These are phyloP conservation scores for Ormyrus thymus DNA, from an alignment of 2,888 invertebrate genomes.

Conservation along the genomic window DNA sequence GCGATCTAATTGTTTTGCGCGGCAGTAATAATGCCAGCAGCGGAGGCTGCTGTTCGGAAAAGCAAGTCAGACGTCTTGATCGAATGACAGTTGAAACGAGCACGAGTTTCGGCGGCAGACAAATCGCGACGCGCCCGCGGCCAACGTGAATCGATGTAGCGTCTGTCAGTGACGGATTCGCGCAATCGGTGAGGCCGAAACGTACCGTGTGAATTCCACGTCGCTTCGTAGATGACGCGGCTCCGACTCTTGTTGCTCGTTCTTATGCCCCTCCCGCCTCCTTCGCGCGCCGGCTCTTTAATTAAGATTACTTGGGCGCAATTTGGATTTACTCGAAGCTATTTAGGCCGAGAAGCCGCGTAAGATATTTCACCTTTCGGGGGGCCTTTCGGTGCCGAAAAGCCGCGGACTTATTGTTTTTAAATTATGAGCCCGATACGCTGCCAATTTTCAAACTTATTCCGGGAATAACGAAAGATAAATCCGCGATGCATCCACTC, in stretches of 20 bases:
- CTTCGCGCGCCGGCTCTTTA: conserved; percentile 21
- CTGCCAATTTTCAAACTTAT: conserved; percentile 57
- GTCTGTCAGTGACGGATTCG: conserved; percentile 66
- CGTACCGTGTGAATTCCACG: conserved; percentile 69
- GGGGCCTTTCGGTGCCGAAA: not conserved
- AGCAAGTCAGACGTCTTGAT: conserved; percentile 47
- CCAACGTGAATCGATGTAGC: conserved; percentile 66
- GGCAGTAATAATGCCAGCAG: conserved; percentile 32
- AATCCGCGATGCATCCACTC: conserved; percentile 58
- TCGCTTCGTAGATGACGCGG: conserved; percentile 54
- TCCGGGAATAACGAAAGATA: conserved; percentile 55
- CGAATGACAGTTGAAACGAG: conserved; percentile 53
- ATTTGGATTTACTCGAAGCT: conserved; percentile 24
- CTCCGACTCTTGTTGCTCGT: conserved; percentile 54
- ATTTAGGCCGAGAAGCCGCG: conserved; percentile 37
- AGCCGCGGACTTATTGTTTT: conserved; percentile 8
- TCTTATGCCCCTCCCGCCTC: conserved; percentile 34
- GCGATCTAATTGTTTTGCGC: not conserved
- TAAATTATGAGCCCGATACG: conserved; percentile 48
- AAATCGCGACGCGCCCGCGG: conserved; percentile 62
- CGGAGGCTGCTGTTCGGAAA: conserved; percentile 27
- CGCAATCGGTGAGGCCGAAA: conserved; percentile 67
- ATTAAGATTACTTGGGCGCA: conserved; percentile 26
- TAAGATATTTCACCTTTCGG: not conserved
- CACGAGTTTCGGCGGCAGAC: conserved; percentile 57